phyloP scores from a whole-genome alignment of 2,888 invertebrate species.

The Dryomyza anilis region DNA sequence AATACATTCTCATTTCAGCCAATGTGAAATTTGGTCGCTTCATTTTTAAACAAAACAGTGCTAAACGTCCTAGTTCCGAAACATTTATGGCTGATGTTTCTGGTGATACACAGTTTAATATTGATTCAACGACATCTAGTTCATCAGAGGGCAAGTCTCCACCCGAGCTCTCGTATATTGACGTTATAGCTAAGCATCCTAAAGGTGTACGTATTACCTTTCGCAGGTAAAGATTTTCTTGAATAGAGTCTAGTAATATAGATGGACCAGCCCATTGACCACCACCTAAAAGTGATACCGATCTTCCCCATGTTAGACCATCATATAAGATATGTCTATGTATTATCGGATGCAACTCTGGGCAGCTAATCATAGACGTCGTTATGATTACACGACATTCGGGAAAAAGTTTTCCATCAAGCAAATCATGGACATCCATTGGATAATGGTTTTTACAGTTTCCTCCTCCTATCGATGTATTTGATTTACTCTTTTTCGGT shows the following conservation, averaged over 20 bases:
- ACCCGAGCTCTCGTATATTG: constrained; percentile 63
- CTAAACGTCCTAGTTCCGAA: constrained; percentile 64
- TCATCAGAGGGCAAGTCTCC: constrained; percentile 57
- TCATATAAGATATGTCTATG: constrained; percentile 63
- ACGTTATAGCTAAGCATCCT: constrained; percentile 64
- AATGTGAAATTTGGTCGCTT: constrained; percentile 63
- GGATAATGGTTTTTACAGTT: constrained; percentile 54
- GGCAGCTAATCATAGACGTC: constrained; percentile 59
- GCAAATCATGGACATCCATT: constrained; percentile 63
- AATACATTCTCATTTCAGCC: constrained; percentile 62
- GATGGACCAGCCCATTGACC: constrained; percentile 63
- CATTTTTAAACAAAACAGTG: constrained; percentile 63
- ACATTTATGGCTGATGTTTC: constrained; percentile 48
- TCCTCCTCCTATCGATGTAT: constrained; percentile 31
- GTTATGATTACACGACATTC: constrained; percentile 64
- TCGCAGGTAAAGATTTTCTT: constrained; percentile 58
- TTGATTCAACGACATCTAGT: constrained; percentile 54
- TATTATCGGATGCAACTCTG: constrained; percentile 60
- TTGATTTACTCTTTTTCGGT: constrained; percentile 42
- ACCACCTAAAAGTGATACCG: constrained; percentile 62
- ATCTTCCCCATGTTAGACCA: constrained; percentile 63
- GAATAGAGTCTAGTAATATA: constrained; percentile 59
- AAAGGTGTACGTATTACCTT: constrained; percentile 64
- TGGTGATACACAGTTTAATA: constrained; percentile 56
- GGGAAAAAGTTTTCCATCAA: constrained; percentile 65